Conservation (phyloP, 2,113 vertebrate genomes). For the Oxygymnocypris stewartii region DNA sequence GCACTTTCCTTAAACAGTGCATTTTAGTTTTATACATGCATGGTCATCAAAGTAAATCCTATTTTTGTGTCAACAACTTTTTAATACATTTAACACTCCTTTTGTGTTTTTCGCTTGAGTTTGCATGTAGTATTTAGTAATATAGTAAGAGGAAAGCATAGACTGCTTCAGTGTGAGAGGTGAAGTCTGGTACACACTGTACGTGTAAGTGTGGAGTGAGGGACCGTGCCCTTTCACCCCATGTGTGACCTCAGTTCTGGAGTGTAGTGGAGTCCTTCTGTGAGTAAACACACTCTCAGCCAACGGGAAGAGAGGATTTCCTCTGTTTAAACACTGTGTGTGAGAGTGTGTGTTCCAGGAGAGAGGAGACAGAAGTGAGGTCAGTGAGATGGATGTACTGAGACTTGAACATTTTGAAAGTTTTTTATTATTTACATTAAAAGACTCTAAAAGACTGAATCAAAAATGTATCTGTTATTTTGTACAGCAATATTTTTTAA, state of each 20-base stretch:
- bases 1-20: too few relatives aligned
- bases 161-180: neutral
- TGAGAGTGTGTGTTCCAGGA: slow-evolving; percentile 25
- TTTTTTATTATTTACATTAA: neutral
- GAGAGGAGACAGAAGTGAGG: slow-evolving; percentile 30
- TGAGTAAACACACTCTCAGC: slow-evolving; percentile 72
- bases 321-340: slow-evolving; percentile 70
- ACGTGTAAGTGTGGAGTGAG: slow-evolving; percentile 28
- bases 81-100: neutral
- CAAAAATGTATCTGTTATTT: neutral
- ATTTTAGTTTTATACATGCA: neutral
- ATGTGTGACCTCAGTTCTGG: slow-evolving; percentile 47
- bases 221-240: slow-evolving; percentile 33
- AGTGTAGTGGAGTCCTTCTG: slow-evolving; percentile 53
- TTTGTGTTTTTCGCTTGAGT: neutral
- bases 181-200: slow-evolving; percentile 29
- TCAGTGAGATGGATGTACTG: slow-evolving; percentile 5
- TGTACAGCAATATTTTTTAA: neutral
- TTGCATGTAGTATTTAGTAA: neutral
- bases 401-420: neutral
- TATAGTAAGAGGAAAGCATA: neutral
- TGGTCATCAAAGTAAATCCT: too few relatives aligned
- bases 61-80: neutral
- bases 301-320: slow-evolving; percentile 74
- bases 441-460: neutral